Conservation (phyloP, 2,888 invertebrate genomes). For the Pristionchus japonicus region DNA sequence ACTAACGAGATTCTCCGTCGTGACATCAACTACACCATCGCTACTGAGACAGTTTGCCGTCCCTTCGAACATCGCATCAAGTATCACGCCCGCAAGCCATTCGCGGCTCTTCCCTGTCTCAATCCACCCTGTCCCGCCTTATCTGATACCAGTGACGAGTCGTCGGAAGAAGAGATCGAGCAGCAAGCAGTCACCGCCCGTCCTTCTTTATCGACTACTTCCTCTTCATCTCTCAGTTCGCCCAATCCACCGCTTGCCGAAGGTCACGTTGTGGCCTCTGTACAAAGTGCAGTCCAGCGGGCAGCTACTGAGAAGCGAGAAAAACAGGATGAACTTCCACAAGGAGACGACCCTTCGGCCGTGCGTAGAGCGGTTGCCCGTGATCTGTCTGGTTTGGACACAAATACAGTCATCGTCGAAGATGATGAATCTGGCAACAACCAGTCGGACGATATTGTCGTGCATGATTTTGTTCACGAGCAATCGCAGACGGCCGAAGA, state of each 20-base stretch:
- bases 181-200: background rate
- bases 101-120: slow-evolving; percentile 54
- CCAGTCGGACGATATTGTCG: background rate
- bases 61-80: slow-evolving; percentile 58
- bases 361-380: background rate
- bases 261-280: slow-evolving; percentile 46
- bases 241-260: slow-evolving; percentile 22
- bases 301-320: too few species aligned
- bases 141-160: slow-evolving; percentile 17
- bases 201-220: background rate
- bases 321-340: background rate
- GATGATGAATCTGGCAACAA: too few species aligned
- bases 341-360: background rate
- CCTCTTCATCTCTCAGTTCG: background rate
- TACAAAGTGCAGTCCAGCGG: background rate
- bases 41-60: slow-evolving; percentile 54
- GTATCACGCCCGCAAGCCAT: slow-evolving; percentile 52
- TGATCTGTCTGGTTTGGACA: too few species aligned
- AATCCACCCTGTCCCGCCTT: slow-evolving; percentile 52
- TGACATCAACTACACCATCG: slow-evolving; percentile 59
- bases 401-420: too few species aligned
- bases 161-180: slow-evolving; percentile 34
- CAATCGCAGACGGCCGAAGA: slow-evolving; percentile 7
- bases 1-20: slow-evolving; percentile 53
- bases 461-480: background rate